phyloP scores from a whole-genome alignment of 2,888 invertebrate species.

The Lissonota sp. region DNA sequence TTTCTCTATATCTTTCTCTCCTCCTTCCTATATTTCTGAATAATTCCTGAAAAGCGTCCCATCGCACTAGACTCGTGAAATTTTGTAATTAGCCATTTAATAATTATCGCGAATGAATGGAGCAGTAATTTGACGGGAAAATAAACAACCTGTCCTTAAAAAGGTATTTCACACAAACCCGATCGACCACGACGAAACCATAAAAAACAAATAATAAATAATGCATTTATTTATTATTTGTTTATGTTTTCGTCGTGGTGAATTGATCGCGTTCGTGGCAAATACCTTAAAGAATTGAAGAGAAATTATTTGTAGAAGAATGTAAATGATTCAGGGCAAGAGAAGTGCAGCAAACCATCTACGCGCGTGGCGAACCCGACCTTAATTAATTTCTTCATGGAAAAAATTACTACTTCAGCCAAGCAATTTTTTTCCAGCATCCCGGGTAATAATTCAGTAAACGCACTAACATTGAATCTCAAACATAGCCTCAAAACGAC shows the following conservation, averaged over 20 bases:
- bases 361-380: too few species aligned
- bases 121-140: conserved; percentile 52
- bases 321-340: too few species aligned
- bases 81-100: conserved; percentile 57
- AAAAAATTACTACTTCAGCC: too few species aligned
- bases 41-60: conserved; percentile 32
- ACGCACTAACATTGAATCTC: not conserved
- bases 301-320: too few species aligned
- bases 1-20: conserved; percentile 31
- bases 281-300: too few species aligned
- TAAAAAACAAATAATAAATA: conserved; percentile 21
- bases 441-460: too few species aligned
- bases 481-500: conserved; percentile 35
- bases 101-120: conserved; percentile 58
- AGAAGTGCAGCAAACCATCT: too few species aligned
- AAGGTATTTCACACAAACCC: conserved; percentile 26
- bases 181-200: conserved; percentile 12
- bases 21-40: conserved; percentile 11
- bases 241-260: too few species aligned
- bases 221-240: too few species aligned
- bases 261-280: too few species aligned
- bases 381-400: too few species aligned
- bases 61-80: conserved; percentile 55
- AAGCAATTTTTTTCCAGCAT: too few species aligned
- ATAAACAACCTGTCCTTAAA: conserved; percentile 68